Conservation (phyloP, 2,888 invertebrate genomes). For the Lasioglossum malachurum region DNA sequence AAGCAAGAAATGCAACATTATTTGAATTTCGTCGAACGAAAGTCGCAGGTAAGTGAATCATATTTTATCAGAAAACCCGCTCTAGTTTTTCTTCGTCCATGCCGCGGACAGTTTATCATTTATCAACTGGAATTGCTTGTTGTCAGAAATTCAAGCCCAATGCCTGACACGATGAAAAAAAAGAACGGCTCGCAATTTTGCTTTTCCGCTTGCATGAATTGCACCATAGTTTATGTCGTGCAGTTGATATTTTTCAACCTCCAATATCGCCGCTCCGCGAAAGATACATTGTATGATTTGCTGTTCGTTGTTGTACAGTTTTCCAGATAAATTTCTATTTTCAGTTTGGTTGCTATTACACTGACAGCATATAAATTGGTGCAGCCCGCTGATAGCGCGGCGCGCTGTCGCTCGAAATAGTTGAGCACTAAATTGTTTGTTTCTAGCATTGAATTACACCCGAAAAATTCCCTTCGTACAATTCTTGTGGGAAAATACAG, state of each 20-base stretch:
- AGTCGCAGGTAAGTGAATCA: slow-evolving; percentile 51
- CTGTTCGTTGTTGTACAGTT: neutral
- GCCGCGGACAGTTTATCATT: neutral
- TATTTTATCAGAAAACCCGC: neutral
- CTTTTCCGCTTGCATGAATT: neutral
- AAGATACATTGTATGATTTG: slow-evolving; percentile 20
- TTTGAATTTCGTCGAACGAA: neutral
- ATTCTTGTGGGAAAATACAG: too few species aligned
- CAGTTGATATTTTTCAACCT: slow-evolving; percentile 12
- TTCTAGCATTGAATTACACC: neutral
- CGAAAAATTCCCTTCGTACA: too few species aligned
- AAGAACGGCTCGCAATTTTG: neutral
- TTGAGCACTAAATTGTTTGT: neutral
- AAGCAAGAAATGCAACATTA: neutral
- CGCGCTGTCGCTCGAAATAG: neutral
- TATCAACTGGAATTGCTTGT: slow-evolving; percentile 13
- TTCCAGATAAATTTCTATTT: neutral
- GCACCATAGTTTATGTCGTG: neutral
- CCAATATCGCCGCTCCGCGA: neutral
- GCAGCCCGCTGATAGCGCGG: neutral
- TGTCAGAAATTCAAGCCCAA: slow-evolving; percentile 67
- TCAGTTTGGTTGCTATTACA: slow-evolving; percentile 13
- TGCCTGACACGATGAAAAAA: slow-evolving; percentile 67
- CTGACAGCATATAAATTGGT: neutral
- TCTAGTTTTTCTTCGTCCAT: neutral